phyloP scores from a whole-genome alignment of 2,888 invertebrate species.

The Eupithecia pulchellata region DNA sequence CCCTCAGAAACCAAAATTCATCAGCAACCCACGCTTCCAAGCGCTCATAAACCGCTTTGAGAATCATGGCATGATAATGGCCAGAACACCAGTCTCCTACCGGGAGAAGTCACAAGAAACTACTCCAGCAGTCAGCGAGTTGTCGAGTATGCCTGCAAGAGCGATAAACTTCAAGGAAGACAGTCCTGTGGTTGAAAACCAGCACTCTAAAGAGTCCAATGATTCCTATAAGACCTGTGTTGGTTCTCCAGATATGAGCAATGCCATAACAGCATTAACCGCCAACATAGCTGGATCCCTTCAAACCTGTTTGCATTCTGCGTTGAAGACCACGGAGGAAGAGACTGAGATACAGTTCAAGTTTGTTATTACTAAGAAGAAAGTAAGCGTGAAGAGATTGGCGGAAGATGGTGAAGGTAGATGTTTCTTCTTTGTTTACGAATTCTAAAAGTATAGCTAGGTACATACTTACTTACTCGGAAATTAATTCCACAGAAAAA shows the following conservation, averaged over 20 bases:
- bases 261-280: slow-evolving; percentile 70
- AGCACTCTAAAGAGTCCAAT: slow-evolving; percentile 67
- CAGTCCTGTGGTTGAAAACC: slow-evolving; percentile 66
- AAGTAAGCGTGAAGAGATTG: slow-evolving; percentile 69
- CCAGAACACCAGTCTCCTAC: slow-evolving; percentile 66
- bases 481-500: too few species aligned
- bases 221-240: slow-evolving; percentile 75
- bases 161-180: slow-evolving; percentile 81
- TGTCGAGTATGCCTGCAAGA: slow-evolving; percentile 67
- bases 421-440: not conserved
- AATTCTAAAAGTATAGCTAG: too few species aligned
- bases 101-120: slow-evolving; percentile 64
- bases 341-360: slow-evolving; percentile 81
- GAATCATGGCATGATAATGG: slow-evolving; percentile 63
- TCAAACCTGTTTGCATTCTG: slow-evolving; percentile 71
- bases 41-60: slow-evolving; percentile 79
- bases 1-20: slow-evolving; percentile 68
- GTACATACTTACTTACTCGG: too few species aligned
- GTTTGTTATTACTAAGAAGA: slow-evolving; percentile 77
- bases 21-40: slow-evolving; percentile 76
- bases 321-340: slow-evolving; percentile 68
- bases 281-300: slow-evolving; percentile 74
- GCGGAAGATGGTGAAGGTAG: slow-evolving; percentile 53
- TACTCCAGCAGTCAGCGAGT: slow-evolving; percentile 72
- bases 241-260: slow-evolving; percentile 64